Percentiles rank a stretch among this genome's conserved stretches.
Conservation (phyloP, 2,888 invertebrate species). For the Platycheirus rosarum region DNA sequence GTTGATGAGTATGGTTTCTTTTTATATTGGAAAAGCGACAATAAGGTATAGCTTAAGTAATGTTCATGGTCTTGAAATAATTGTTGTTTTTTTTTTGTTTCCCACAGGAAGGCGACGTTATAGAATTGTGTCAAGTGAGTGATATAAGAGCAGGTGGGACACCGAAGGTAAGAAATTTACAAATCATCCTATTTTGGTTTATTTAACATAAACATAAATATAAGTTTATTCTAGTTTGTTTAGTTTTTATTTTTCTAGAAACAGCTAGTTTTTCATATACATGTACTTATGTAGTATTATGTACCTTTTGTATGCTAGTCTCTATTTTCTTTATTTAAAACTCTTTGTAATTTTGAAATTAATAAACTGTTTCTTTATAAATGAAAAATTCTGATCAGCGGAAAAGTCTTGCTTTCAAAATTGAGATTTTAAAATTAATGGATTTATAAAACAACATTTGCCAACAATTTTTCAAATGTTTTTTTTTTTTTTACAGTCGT, state of each 20-base stretch:
- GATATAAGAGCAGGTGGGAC: conserved; percentile 96
- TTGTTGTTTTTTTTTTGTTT: conserved; percentile 74
- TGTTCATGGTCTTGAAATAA: background rate
- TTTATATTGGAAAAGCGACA: conserved; percentile 99
- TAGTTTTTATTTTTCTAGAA: conserved; percentile 9
- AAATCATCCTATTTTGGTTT: background rate
- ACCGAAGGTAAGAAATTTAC: conserved; percentile 88
- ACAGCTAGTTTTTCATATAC: conserved; percentile 8
- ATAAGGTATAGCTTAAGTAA: conserved; percentile 85
- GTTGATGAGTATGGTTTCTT: conserved; percentile 99
- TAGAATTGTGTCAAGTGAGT: conserved; percentile 99
- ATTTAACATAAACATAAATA: conserved; percentile 19
- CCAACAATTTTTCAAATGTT: too few species aligned
- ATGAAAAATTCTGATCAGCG: too few species aligned
- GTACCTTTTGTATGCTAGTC: conserved; percentile 17
- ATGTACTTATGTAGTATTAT: background rate
- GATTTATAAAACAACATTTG: too few species aligned
- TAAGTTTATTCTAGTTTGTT: conserved; percentile 4
- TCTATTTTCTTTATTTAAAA: background rate
- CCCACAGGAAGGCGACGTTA: conserved; percentile 97
- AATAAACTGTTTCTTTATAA: too few species aligned
- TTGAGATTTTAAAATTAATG: too few species aligned
- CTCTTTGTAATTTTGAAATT: too few species aligned
- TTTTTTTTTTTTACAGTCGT: too few species aligned
- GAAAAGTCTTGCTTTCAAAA: too few species aligned